Evolutionary conservation across 2,888 invertebrate genomes (phyloP).

Genomic region (Cephus sareptanus): DNA sequence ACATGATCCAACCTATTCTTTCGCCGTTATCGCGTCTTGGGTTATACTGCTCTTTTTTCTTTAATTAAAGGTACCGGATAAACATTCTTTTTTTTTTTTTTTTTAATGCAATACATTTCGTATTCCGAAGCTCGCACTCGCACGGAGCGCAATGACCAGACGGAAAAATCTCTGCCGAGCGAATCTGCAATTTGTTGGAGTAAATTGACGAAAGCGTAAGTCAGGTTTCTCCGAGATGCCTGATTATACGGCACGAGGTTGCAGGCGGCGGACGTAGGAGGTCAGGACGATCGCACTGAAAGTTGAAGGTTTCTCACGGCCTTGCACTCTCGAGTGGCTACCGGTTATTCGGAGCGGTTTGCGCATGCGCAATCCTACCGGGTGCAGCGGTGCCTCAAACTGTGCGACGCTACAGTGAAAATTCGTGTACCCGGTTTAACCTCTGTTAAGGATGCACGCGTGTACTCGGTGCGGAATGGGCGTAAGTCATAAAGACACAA

Average conservation of each 20-base stretch:
- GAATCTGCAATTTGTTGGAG: too few species aligned
- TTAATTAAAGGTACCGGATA: too few species aligned
- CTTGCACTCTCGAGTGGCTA: conserved; percentile 29
- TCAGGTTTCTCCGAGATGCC: neutral
- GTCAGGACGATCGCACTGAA: conserved; percentile 42
- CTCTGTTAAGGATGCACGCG: neutral
- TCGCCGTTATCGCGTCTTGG: neutral
- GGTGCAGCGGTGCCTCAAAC: neutral
- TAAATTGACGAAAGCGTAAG: neutral
- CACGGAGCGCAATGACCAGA: too few species aligned
- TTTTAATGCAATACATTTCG: too few species aligned
- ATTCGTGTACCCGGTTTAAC: neutral
- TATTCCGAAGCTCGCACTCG: too few species aligned
- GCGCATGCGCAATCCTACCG: neutral
- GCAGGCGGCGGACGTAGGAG: conserved; percentile 12
- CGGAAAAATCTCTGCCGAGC: too few species aligned
- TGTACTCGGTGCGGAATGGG: neutral
- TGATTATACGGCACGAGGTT: conserved; percentile 15
- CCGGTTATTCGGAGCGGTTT: neutral
- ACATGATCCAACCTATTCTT: too few species aligned
- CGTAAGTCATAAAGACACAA: neutral
- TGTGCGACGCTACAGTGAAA: neutral
- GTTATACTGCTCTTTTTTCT: too few species aligned
- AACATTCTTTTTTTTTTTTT: too few species aligned
- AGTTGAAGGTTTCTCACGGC: conserved; percentile 49